These are phyloP conservation scores for Papilio protenor DNA, from an alignment of 2,888 invertebrate genomes.

Conservation along the genomic window DNA sequence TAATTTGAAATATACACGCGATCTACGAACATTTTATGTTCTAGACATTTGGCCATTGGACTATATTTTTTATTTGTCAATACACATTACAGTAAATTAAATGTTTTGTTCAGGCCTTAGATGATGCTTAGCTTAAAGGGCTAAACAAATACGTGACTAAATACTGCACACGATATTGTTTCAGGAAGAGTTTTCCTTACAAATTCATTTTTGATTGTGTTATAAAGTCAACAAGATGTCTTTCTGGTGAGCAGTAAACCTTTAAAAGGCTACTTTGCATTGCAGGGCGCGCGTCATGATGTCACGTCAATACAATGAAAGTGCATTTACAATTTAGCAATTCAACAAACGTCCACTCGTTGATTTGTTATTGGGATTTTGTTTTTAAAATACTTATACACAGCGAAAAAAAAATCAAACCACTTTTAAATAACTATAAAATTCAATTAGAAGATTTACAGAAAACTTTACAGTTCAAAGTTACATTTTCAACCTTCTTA, in stretches of 20 bases:
- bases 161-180: neutral
- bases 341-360: constrained; percentile 54
- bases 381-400: neutral
- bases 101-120: neutral
- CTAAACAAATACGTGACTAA: neutral
- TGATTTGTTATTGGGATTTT: constrained; percentile 21
- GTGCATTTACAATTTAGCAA: constrained; percentile 56
- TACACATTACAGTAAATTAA: constrained; percentile 17
- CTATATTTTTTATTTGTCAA: constrained; percentile 40
- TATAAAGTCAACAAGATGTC: constrained; percentile 6
- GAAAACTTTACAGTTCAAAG: too few species aligned
- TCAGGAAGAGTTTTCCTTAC: neutral
- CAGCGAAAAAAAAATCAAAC: too few species aligned
- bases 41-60: constrained; percentile 1
- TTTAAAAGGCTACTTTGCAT: constrained; percentile 38
- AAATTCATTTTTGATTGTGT: neutral
- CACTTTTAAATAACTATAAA: too few species aligned
- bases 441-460: too few species aligned
- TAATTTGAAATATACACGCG: constrained; percentile 27
- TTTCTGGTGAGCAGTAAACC: neutral
- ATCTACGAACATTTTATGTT: constrained; percentile 24
- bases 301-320: constrained; percentile 56
- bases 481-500: neutral
- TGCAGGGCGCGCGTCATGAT: constrained; percentile 47
- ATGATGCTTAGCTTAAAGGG: neutral